Percentiles rank a stretch among this genome's conserved stretches.
These are phyloP conservation scores for Microctenopoma lineatum DNA, from an alignment of 2,797 vertebrate species.

Conservation along the genomic window DNA sequence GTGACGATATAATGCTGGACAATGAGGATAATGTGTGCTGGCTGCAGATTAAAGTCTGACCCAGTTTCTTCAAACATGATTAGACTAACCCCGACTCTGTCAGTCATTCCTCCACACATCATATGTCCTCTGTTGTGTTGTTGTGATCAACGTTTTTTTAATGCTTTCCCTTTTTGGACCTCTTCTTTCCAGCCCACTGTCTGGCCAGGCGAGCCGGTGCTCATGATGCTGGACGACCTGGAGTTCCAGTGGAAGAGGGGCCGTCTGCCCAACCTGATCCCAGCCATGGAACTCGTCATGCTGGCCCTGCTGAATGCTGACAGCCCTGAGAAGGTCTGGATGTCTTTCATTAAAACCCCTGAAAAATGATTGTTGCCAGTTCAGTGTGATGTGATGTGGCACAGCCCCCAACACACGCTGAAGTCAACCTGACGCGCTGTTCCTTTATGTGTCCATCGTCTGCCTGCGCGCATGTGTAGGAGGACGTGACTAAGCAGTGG, in stretches of 20 bases:
- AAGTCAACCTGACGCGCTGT: constrained; percentile 23
- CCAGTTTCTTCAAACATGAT: constrained; percentile 62
- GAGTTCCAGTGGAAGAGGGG: constrained; percentile 86
- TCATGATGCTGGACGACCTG: constrained; percentile 85
- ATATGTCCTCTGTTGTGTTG: background rate
- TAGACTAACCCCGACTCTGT: constrained; percentile 43
- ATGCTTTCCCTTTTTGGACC: background rate
- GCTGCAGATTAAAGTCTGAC: constrained; percentile 54
- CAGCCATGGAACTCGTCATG: constrained; percentile 82
- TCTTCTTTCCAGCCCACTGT: constrained; percentile 66
- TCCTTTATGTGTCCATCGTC: background rate
- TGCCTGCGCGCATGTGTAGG: constrained; percentile 61
- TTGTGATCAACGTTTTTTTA: background rate
- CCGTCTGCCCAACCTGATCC: constrained; percentile 77
- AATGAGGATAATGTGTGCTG: background rate
- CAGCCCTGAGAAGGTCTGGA: constrained; percentile 75
- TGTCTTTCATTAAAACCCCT: background rate
- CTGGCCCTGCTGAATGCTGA: constrained; percentile 75
- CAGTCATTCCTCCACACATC: constrained; percentile 3
- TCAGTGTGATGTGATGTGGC: background rate
- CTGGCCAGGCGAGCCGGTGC: constrained; percentile 82
- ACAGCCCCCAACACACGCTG: constrained; percentile 1
- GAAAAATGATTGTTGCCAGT: background rate
- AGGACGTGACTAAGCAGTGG: constrained; percentile 82
- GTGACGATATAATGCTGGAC: constrained; percentile 45